Base-by-base conservation (phyloP, 2,888 invertebrate genomes). In the Catocala fraxini region DNA sequence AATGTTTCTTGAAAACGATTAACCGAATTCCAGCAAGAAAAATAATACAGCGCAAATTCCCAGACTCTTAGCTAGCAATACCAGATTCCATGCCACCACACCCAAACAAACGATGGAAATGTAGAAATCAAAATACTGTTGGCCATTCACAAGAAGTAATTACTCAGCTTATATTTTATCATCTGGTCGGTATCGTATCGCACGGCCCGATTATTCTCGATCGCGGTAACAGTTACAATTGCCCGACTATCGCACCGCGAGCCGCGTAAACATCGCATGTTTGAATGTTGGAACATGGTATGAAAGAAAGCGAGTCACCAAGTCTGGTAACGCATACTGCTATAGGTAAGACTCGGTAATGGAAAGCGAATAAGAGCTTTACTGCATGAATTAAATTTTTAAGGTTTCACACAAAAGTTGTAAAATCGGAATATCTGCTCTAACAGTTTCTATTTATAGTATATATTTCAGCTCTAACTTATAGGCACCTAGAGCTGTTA, bases 151-250 rank as follows among this genome's bases (percentile, higher is more conserved):
- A 59, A 56, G 47, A 68, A 63, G 73, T 81, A 75, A 72, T n/a
- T 77, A 63, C 79, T 73, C 77, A 70, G 69, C 67, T 60, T 54
- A 54, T 58, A 67, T 68, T 67, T 62, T 51, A 54, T 73, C 67
- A 72, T 77, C 90, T 92, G 92, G 74, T 86, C 64, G 86, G 68
- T 86, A 83, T 92, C 91, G 82, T 80, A 83, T 92, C 89, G 82
- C 93, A 89, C 91, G 83, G 83, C 82, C 61, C 82, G 86, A 89
- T 88, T 86, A 89, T 90, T 91, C 85, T 83, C 69, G 80, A 82
- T 83, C 84, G 83, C 79, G 87, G 88, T 88, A 91, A 89, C 87
- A 86, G 92, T 91, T 92, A 91, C 91, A 91, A 88, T 91, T 84
- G 86, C 85, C 80, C 78, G 83, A 82, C 86, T 87, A 88, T 88